These are phyloP conservation scores for Lissonota sp. DNA, from an alignment of 2,888 invertebrate genomes.

Conservation along the genomic window DNA sequence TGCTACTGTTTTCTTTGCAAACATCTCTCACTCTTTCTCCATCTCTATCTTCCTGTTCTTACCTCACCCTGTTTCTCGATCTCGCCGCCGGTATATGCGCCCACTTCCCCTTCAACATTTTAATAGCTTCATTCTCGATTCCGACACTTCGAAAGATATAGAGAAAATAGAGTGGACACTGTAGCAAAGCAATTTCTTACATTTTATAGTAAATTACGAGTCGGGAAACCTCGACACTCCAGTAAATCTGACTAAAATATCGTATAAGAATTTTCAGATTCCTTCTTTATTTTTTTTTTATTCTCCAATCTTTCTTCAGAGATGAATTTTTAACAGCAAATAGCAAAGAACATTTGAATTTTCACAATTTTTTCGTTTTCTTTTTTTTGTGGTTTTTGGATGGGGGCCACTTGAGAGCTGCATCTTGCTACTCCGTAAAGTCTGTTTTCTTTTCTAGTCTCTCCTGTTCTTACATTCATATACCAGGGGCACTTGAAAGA, in stretches of 20 bases:
- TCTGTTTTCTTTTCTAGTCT: conserved; percentile 16
- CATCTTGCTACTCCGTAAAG: conserved; percentile 40
- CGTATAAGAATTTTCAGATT: no score
- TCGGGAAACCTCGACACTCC: no score
- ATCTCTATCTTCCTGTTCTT: conserved; percentile 1
- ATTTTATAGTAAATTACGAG: no score
- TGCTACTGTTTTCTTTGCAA: conserved; percentile 55
- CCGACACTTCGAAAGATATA: neutral
- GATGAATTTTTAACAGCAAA: no score
- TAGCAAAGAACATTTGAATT: no score
- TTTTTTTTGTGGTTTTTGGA: conserved; percentile 13
- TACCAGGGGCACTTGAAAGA: conserved; percentile 7
- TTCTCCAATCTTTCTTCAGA: no score
- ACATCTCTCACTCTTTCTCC: conserved; percentile 20
- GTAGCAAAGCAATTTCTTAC: no score
- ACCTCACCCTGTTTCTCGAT: neutral
- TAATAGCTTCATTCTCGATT: conserved; percentile 75
- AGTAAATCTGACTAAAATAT: no score
- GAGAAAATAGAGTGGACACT: neutral
- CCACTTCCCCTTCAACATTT: conserved; percentile 60
- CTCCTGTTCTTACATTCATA: conserved; percentile 16
- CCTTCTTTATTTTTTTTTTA: no score
- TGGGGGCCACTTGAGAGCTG: conserved; percentile 34
- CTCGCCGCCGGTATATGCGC: neutral
- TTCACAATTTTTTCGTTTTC: neutral